Percentiles rank a stretch among this genome's conserved stretches.
These are phyloP conservation scores for Fragum whitleyi DNA, from an alignment of 2,888 invertebrate genomes.

Conservation along the genomic window DNA sequence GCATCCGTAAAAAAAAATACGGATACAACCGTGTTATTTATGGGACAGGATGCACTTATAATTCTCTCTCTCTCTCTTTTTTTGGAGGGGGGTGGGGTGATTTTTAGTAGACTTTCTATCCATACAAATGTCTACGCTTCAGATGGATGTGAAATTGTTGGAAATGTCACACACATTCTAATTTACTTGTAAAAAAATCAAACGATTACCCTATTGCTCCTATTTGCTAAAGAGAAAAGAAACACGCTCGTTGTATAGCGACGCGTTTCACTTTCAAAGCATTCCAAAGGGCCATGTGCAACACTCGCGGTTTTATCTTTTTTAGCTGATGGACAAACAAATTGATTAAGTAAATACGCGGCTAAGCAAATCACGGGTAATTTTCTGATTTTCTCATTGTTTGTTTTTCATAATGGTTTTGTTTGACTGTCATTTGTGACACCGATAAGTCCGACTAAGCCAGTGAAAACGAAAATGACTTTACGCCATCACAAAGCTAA, in stretches of 20 bases:
- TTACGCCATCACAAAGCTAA: background rate
- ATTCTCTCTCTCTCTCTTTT: too few species aligned
- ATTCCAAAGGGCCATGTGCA: slow-evolving; percentile 27
- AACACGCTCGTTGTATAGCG: background rate
- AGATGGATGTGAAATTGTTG: too few species aligned
- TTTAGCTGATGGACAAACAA: slow-evolving; percentile 34
- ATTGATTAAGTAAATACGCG: slow-evolving; percentile 20
- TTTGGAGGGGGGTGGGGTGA: too few species aligned
- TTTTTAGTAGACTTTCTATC: too few species aligned
- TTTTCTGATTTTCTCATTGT: slow-evolving; percentile 39
- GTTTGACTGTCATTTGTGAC: slow-evolving; percentile 33
- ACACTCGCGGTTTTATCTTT: slow-evolving; percentile 13
- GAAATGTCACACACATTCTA: too few species aligned
- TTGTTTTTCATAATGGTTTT: slow-evolving; percentile 45
- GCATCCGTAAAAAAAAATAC: too few species aligned
- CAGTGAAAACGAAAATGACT: slow-evolving; percentile 1
- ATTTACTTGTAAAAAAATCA: too few species aligned
- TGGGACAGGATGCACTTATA: too few species aligned
- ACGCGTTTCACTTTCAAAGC: slow-evolving; percentile 18
- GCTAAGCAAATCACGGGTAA: slow-evolving; percentile 20
- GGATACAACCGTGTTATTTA: too few species aligned
- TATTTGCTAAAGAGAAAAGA: slow-evolving; percentile 31
- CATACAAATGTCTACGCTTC: too few species aligned
- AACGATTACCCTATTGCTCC: too few species aligned
- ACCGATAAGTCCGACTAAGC: slow-evolving; percentile 27